Conservation (phyloP, 2,888 invertebrate species). For the Stenodema calcarata region DNA sequence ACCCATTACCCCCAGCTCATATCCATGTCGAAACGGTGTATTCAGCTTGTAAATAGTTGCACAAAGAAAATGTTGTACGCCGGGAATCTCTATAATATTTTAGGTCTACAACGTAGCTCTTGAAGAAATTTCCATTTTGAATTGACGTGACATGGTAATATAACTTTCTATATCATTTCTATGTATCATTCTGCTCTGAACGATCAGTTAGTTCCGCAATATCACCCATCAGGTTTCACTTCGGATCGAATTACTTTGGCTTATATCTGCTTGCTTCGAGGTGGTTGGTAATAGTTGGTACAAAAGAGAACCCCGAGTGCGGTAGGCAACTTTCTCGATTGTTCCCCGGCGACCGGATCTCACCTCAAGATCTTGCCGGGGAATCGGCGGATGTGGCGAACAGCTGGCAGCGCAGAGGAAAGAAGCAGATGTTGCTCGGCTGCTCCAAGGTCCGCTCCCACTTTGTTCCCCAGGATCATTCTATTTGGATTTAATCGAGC, state of each 20-base stretch:
- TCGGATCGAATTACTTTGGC: not conserved
- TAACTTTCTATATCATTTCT: too few species aligned
- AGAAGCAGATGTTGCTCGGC: not conserved
- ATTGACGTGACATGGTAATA: too few species aligned
- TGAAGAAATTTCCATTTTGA: too few species aligned
- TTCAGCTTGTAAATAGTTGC: too few species aligned
- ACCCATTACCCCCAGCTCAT: too few species aligned
- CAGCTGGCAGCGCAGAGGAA: not conserved
- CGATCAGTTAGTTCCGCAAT: not conserved
- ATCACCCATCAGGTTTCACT: not conserved
- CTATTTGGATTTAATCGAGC: not conserved
- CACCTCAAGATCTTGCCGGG: constrained; percentile 10
- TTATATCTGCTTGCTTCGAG: not conserved
- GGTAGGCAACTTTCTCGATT: constrained; percentile 6
- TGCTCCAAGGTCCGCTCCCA: not conserved
- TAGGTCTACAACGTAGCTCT: too few species aligned
- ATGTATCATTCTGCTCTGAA: too few species aligned
- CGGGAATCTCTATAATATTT: too few species aligned
- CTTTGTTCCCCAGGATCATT: not conserved
- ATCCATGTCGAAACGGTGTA: too few species aligned
- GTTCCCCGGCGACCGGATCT: constrained; percentile 10
- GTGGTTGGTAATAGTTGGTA: not conserved
- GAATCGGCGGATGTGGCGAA: not conserved
- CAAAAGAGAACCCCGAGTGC: not conserved
- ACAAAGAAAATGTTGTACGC: too few species aligned